These are phyloP conservation scores for Menura novaehollandiae DNA, from an alignment of 2,113 vertebrate species.

Conservation along the genomic window DNA sequence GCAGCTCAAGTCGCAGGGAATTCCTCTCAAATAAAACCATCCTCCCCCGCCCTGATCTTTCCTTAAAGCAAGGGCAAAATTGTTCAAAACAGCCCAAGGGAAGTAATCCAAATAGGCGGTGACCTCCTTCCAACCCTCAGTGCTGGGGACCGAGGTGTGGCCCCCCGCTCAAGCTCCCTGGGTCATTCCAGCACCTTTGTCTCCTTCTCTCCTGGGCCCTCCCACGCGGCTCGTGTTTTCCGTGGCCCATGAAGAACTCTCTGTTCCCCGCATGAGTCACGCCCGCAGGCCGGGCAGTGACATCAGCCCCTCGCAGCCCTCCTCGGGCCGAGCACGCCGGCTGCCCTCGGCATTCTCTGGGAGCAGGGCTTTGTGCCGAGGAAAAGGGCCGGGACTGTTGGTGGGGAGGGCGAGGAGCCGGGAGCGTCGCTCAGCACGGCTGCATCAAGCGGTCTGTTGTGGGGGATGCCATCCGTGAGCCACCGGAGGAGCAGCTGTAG, in stretches of 20 bases:
- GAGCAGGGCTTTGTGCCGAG: neutral
- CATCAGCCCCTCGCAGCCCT: neutral
- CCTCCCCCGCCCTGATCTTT: neutral
- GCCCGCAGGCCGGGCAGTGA: neutral
- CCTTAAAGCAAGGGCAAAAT: neutral
- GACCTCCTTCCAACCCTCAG: neutral
- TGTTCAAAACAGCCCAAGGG: neutral
- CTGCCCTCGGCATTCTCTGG: neutral
- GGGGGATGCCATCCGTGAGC: neutral
- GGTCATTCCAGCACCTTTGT: constrained; percentile 7
- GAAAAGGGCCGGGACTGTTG: neutral
- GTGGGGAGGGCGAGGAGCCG: neutral
- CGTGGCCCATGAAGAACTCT: neutral
- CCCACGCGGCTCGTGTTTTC: neutral
- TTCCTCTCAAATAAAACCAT: neutral
- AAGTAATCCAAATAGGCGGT: neutral
- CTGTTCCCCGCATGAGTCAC: constrained; percentile 4
- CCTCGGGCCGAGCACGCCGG: neutral
- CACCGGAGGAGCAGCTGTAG: neutral
- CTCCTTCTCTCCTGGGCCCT: neutral
- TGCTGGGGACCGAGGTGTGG: neutral
- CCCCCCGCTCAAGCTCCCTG: neutral
- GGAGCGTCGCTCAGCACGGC: neutral
- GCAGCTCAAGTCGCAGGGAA: neutral
- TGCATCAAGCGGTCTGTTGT: neutral